A percentile compares a stretch with the other conserved stretches of the same genome.
These are phyloP conservation scores for Dorcus parallelipipedus DNA, from an alignment of 2,888 invertebrate genomes.

Conservation along the genomic window DNA sequence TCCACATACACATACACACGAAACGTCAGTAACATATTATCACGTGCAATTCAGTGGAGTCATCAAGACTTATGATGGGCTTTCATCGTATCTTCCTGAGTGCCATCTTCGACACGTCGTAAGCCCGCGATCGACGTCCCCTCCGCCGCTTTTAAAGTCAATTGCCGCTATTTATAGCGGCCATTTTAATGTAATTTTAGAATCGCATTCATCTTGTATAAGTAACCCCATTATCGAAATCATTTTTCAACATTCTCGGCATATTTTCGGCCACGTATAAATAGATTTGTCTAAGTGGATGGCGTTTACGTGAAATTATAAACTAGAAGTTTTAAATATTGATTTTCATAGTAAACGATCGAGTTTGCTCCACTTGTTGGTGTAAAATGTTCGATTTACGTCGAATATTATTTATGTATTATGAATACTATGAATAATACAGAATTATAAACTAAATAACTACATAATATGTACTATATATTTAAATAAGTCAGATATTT, in stretches of 20 bases:
- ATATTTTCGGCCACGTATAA: conserved; percentile 35
- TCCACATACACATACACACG: neutral
- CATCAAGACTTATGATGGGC: conserved; percentile 24
- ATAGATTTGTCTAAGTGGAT: conserved; percentile 38
- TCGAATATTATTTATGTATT: too few species aligned
- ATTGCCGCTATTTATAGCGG: conserved; percentile 34
- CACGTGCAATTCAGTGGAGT: conserved; percentile 21
- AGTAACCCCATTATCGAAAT: conserved; percentile 32
- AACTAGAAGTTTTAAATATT: conserved; percentile 20
- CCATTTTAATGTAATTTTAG: conserved; percentile 31
- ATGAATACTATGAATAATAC: too few species aligned
- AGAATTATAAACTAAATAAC: too few species aligned
- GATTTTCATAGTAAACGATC: too few species aligned
- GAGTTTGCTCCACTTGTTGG: too few species aligned
- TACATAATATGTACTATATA: too few species aligned
- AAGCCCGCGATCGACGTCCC: conserved; percentile 28
- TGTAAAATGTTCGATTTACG: too few species aligned
- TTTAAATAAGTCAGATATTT: too few species aligned
- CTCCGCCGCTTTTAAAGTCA: conserved; percentile 25
- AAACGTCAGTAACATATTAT: conserved; percentile 21
- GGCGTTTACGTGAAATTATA: neutral
- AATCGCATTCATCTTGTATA: conserved; percentile 26
- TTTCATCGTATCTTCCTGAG: conserved; percentile 31
- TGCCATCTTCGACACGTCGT: conserved; percentile 36
- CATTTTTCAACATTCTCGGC: conserved; percentile 38